Evolutionary conservation across 2,888 invertebrate genomes (phyloP).

Genomic region (Sarcophaga carnaria): DNA sequence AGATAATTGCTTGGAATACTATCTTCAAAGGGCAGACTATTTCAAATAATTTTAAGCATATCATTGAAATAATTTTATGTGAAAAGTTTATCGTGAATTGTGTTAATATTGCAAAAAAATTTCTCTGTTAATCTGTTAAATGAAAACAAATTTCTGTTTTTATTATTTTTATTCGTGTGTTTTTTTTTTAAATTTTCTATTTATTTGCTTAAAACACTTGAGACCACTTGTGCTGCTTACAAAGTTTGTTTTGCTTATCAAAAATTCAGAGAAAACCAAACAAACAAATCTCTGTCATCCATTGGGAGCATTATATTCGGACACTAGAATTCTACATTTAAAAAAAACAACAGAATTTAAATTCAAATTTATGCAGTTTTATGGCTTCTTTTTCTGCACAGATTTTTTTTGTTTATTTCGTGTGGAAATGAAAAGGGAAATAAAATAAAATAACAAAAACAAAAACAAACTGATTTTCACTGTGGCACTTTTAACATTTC

Average conservation of each 20-base stretch:
- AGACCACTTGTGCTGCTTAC: background rate
- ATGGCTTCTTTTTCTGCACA: background rate
- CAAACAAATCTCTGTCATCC: slow-evolving; percentile 1
- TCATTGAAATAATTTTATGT: too few relatives aligned
- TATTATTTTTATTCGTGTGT: too few relatives aligned
- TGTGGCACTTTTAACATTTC: background rate
- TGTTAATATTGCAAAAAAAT: too few relatives aligned
- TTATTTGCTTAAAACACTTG: background rate
- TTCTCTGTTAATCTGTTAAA: too few relatives aligned
- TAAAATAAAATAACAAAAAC: background rate
- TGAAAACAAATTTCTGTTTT: too few relatives aligned
- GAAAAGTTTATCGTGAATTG: too few relatives aligned
- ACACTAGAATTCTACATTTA: background rate
- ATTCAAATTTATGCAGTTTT: background rate
- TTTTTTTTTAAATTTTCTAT: background rate
- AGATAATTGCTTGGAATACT: too few relatives aligned
- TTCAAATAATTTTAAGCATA: too few relatives aligned
- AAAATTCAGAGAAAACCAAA: background rate
- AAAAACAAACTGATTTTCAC: background rate
- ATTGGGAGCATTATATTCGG: slow-evolving; percentile 2
- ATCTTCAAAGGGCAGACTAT: too few relatives aligned
- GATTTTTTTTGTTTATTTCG: background rate
- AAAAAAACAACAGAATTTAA: background rate
- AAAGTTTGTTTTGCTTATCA: background rate
- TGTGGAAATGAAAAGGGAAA: background rate